Conservation (phyloP, 2,888 invertebrate species). For the Chaetogeoica ovagalla region DNA sequence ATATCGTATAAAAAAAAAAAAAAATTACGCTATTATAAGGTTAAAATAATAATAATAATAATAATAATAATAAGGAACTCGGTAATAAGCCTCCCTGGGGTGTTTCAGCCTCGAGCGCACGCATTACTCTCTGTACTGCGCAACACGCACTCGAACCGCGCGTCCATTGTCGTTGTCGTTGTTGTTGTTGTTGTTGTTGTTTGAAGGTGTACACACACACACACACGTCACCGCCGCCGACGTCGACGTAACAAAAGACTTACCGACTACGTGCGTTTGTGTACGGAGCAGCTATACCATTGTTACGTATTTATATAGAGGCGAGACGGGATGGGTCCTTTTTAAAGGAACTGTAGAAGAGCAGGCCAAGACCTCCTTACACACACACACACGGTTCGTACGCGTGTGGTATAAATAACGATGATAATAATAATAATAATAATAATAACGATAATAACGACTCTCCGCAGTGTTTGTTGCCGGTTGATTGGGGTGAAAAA, state of each 20-base stretch:
- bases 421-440: background rate
- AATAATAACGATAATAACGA: background rate
- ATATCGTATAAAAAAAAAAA: no score
- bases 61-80: conserved; percentile 20
- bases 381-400: no score
- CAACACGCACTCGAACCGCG: background rate
- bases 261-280: no score
- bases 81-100: conserved; percentile 13
- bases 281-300: background rate
- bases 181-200: conserved; percentile 31
- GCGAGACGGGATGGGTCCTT: background rate
- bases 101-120: conserved; percentile 8
- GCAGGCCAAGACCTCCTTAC: conserved; percentile 3
- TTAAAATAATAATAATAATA: conserved; percentile 30
- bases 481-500: background rate
- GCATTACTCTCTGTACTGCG: background rate
- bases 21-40: conserved; percentile 7
- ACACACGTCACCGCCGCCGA: background rate
- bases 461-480: background rate
- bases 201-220: background rate
- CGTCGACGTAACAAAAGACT: background rate
- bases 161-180: background rate
- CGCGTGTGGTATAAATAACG: background rate
- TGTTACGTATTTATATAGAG: background rate
- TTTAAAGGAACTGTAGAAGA: background rate